A percentile compares a stretch with the other conserved stretches of the same genome.
Evolutionary conservation across 1,140 invertebrate genomes (phyloP).

Genomic region (Lepidurus couesii): DNA sequence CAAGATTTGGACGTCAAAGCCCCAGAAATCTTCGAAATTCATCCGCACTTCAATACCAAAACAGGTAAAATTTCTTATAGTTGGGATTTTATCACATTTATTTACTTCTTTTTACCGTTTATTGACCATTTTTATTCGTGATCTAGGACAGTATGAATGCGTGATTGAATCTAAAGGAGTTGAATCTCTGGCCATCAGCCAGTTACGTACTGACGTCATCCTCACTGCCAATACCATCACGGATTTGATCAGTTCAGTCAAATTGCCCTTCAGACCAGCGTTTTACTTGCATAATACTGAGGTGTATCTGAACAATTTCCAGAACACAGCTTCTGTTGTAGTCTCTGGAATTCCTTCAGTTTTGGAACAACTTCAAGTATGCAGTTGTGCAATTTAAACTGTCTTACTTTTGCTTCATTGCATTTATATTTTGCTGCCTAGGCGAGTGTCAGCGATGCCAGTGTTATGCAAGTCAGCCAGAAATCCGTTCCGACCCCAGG

Average conservation of each 20-base stretch:
- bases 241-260: slow-evolving; percentile 1
- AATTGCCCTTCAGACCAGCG: slow-evolving; percentile 33
- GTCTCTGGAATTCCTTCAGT: slow-evolving; percentile 29
- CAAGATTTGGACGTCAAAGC: slow-evolving; percentile 30
- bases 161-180: slow-evolving; percentile 29
- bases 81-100: not conserved
- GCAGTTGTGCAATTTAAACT: slow-evolving; percentile 11
- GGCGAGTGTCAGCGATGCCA: not conserved
- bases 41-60: slow-evolving; percentile 27
- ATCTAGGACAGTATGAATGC: slow-evolving; percentile 30
- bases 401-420: not conserved
- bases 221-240: slow-evolving; percentile 25
- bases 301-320: slow-evolving; percentile 31
- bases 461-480: not conserved
- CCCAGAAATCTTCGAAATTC: slow-evolving; percentile 31
- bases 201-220: slow-evolving; percentile 29
- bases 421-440: not conserved
- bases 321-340: slow-evolving; percentile 2
- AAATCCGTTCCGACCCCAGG: not conserved
- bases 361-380: slow-evolving; percentile 24
- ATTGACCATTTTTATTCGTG: not conserved
- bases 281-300: slow-evolving; percentile 32
- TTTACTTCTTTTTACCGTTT: no score
- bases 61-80: not conserved
- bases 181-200: not conserved